These are phyloP conservation scores for Bellardia pandia DNA, from an alignment of 2,888 invertebrate genomes.

Conservation along the genomic window DNA sequence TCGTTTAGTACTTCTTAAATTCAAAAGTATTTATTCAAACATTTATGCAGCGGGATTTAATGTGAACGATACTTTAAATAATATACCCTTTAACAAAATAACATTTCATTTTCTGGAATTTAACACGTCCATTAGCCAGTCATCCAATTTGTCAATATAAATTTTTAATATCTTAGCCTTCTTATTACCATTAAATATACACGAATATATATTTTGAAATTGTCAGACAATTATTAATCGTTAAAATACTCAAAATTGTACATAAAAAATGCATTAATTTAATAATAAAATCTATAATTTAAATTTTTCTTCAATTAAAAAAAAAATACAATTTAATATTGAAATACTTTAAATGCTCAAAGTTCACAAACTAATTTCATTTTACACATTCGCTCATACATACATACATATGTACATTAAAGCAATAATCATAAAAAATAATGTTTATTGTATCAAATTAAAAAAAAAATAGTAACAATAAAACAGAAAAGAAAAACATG, in stretches of 20 bases:
- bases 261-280: conserved; percentile 7
- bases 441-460: conserved; percentile 10
- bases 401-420: not conserved
- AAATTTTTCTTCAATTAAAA: not conserved
- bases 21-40: no score
- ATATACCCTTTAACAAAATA: no score
- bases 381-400: not conserved
- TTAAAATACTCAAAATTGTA: not conserved
- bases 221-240: no score
- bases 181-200: not conserved
- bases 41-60: no score
- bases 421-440: not conserved
- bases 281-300: not conserved
- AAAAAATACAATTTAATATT: conserved; percentile 2
- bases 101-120: no score
- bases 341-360: not conserved
- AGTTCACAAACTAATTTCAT: not conserved
- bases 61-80: no score
- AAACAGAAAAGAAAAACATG: not conserved
- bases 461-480: not conserved
- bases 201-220: not conserved
- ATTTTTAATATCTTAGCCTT: not conserved
- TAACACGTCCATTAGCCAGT: no score
- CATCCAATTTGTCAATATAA: not conserved
- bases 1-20: no score